Base-by-base conservation (phyloP, 2,888 invertebrate genomes). In the Ophion costatus region DNA sequence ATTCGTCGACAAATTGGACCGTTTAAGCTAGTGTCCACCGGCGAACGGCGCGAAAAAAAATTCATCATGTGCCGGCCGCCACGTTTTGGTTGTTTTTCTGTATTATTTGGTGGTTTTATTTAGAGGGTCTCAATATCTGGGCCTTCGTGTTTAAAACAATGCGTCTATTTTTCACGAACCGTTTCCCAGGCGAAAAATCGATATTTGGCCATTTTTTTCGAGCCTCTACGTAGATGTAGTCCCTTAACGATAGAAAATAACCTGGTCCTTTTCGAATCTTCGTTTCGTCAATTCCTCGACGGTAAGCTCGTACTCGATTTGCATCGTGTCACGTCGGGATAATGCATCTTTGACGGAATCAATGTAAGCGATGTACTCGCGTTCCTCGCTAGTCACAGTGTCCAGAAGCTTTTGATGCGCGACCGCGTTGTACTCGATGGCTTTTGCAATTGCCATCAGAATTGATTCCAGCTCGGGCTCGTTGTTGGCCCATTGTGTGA, bases 341-440 rank as follows among this genome's bases (percentile, higher is more conserved):
- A 96, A 90, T 20, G 96, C 96, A 88, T 96, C 96, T 93, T 96
- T 96, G 7, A 96, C 96, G 59, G 96, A 95, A 87, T 96, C 96
- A 70, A 96, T 94, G 89, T 96, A 96, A 76, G 95, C 94, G 33
- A 96, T 93, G 90, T 96, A 96, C 90, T 96, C 96, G 89, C 94
- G 94, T 87, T 95, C 94, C 7, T 95, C 94, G 87, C 93, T 94
- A 1, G 94, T 92, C 66, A 94, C 90, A 17, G 92, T 92, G 77
- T 93, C 93, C 29, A 95, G 91, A 63, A 95, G 90, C 75, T 94
- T 94, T 87, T 94, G 94, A 89, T 95, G 95, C 9, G 95, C 95
- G n/a, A 92, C 89, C 29, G 95, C 93, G 86, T 94, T 94, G 20
- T 94, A 92, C 88, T 95, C 95, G 73, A 95, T 91, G 7, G 95